phyloP scores from a whole-genome alignment of 2,797 vertebrate species.

The Carapus acus region DNA sequence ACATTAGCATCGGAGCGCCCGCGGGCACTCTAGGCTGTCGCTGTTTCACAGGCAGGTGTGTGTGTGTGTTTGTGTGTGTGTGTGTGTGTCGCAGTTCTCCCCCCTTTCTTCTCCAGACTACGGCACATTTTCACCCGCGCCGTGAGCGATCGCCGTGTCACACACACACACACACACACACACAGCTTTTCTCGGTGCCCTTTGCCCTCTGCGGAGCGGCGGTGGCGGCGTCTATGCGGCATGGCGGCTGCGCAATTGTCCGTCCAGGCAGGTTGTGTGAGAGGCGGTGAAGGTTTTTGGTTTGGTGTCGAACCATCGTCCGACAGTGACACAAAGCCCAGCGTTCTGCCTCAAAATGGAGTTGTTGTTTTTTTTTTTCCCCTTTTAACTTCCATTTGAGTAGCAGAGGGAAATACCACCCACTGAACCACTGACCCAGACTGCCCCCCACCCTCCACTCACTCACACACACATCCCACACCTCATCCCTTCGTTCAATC shows the following conservation, averaged over 20 bases:
- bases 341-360: constrained; percentile 12
- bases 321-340: constrained; percentile 11
- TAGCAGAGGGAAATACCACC: constrained; percentile 11
- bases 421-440: constrained; percentile 31
- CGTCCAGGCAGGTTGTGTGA: constrained; percentile 25
- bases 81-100: no score
- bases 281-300: constrained; percentile 5
- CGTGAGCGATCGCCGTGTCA: constrained; percentile 9
- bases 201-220: constrained; percentile 42
- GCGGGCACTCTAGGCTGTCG: constrained; percentile 68
- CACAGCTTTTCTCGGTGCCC: constrained; percentile 52
- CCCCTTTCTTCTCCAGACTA: constrained; percentile 57
- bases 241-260: constrained; percentile 7
- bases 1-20: constrained; percentile 70
- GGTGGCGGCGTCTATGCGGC: constrained; percentile 24
- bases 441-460: constrained; percentile 28
- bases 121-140: constrained; percentile 30
- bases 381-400: neutral
- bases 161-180: constrained; percentile 35
- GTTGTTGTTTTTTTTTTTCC: neutral
- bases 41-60: constrained; percentile 65
- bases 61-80: constrained; percentile 24
- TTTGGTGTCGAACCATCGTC: constrained; percentile 19
- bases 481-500: no score
- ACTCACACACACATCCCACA: constrained; percentile 14